These are phyloP conservation scores for Blastobasis adustella DNA, from an alignment of 2,888 invertebrate genomes.

Conservation along the genomic window DNA sequence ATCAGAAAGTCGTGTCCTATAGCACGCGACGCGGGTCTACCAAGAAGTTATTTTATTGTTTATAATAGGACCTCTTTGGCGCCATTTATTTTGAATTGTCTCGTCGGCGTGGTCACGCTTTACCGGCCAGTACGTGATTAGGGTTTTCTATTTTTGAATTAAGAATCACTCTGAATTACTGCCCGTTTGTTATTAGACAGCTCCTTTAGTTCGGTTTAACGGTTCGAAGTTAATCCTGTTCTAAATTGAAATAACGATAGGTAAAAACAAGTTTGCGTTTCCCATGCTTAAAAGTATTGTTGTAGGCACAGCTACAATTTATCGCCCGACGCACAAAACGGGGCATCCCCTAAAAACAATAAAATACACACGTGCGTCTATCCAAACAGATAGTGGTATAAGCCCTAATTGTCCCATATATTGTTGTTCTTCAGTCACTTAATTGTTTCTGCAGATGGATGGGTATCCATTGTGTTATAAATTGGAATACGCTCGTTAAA, in stretches of 20 bases:
- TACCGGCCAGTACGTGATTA: constrained; percentile 11
- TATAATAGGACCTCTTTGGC: constrained; percentile 16
- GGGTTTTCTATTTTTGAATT: constrained; percentile 1
- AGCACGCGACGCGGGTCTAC: constrained; percentile 13
- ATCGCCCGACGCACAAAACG: constrained; percentile 18
- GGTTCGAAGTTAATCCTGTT: too few relatives aligned
- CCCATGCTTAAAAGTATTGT: too few relatives aligned
- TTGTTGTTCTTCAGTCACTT: constrained; percentile 9
- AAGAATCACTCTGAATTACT: neutral
- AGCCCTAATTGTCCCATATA: constrained; percentile 8
- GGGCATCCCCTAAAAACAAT: constrained; percentile 16
- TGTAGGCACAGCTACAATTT: constrained; percentile 15
- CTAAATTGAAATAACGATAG: too few relatives aligned
- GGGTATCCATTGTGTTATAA: constrained; percentile 22
- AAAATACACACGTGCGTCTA: constrained; percentile 16
- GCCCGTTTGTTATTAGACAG: neutral
- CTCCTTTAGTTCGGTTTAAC: too few relatives aligned
- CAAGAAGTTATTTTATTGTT: constrained; percentile 5
- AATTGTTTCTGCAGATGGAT: constrained; percentile 16
- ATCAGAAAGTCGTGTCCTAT: constrained; percentile 14
- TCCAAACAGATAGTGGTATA: constrained; percentile 14
- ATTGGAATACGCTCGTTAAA: neutral
- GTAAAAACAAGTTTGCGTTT: too few relatives aligned
- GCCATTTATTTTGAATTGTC: constrained; percentile 15
- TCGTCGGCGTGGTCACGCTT: constrained; percentile 14